Conservation (phyloP, 2,888 invertebrate species). For the Limenitis camilla region DNA sequence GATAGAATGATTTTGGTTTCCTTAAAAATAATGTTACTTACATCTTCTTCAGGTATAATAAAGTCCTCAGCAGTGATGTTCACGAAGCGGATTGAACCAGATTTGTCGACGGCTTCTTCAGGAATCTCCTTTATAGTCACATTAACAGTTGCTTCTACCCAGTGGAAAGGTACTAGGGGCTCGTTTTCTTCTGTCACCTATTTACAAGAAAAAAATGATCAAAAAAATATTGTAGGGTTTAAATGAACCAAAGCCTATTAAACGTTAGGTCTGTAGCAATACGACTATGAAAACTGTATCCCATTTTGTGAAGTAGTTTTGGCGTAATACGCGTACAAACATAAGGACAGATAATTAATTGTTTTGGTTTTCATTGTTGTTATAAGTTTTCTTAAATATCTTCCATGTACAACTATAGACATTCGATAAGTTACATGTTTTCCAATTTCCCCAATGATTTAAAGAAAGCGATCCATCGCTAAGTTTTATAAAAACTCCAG, state of each 20-base stretch:
- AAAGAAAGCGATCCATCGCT: no score
- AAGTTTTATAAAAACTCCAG: no score
- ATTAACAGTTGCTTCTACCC: constrained; percentile 88
- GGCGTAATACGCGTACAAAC: no score
- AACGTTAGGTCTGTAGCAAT: not conserved
- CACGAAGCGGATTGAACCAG: constrained; percentile 90
- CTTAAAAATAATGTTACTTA: constrained; percentile 37
- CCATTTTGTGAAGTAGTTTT: no score
- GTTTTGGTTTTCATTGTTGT: no score
- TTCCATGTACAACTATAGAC: no score
- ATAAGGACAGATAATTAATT: no score
- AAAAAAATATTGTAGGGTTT: not conserved
- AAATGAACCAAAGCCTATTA: not conserved
- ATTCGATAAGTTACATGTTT: no score
- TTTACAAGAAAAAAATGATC: not conserved
- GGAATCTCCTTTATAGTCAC: constrained; percentile 91
- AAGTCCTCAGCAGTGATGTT: constrained; percentile 91
- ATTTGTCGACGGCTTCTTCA: constrained; percentile 92
- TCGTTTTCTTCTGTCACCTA: constrained; percentile 80
- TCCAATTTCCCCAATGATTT: no score
- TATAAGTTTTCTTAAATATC: no score
- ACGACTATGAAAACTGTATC: no score
- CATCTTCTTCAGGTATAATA: constrained; percentile 75
- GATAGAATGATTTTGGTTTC: no score
- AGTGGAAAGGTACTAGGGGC: constrained; percentile 74